A percentile compares a stretch with the other conserved stretches of the same genome.
Evolutionary conservation across 2,888 invertebrate species (phyloP).

Genomic region (Melanotus villosus): DNA sequence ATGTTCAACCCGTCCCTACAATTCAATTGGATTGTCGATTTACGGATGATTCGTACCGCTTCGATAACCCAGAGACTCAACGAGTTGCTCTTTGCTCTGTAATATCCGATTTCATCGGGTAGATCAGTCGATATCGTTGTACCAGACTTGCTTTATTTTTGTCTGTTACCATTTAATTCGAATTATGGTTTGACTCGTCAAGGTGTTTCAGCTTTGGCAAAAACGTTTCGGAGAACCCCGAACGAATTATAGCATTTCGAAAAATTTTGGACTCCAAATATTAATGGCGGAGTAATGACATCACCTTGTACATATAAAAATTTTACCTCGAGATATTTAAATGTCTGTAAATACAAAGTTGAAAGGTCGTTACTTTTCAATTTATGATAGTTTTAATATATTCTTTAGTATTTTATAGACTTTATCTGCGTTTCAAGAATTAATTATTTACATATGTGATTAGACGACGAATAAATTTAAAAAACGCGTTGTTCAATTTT

Average conservation of each 20-base stretch:
- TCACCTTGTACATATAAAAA: not conserved
- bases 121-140: constrained; percentile 29
- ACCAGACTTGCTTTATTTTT: constrained; percentile 29
- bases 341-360: not conserved
- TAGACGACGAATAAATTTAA: constrained; percentile 11
- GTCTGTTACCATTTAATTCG: constrained; percentile 39
- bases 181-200: constrained; percentile 32
- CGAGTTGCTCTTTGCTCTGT: constrained; percentile 6
- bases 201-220: not conserved
- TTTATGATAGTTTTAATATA: constrained; percentile 3
- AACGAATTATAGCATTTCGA: too few species aligned
- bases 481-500: constrained; percentile 2
- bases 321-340: not conserved
- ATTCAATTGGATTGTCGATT: constrained; percentile 22
- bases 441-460: constrained; percentile 38
- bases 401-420: constrained; percentile 12
- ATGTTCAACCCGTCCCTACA: not conserved
- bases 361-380: not conserved
- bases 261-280: not conserved
- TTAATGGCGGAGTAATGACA: not conserved
- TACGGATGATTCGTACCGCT: constrained; percentile 7
- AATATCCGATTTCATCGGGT: constrained; percentile 27
- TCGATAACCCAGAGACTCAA: constrained; percentile 17
- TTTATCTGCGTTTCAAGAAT: constrained; percentile 25
- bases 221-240: not conserved